Conservation (phyloP, 2,888 invertebrate species). For the Taenaris catops region DNA sequence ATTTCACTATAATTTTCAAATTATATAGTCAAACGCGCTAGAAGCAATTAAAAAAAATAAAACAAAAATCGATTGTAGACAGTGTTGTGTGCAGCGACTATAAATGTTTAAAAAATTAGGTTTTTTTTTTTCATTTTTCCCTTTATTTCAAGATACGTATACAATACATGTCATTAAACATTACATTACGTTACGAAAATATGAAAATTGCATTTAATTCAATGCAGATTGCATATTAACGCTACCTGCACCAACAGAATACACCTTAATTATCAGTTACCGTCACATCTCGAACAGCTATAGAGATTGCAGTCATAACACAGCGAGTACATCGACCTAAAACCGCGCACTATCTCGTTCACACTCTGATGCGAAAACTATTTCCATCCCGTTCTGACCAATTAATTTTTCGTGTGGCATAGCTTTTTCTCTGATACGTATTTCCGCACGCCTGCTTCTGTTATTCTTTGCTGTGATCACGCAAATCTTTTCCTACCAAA, state of each 20-base stretch:
- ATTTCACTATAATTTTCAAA: too few relatives aligned
- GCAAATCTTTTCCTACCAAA: constrained; percentile 24
- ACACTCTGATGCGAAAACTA: constrained; percentile 29
- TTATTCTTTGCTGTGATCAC: constrained; percentile 31
- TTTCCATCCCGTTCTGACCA: constrained; percentile 32
- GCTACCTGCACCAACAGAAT: constrained; percentile 3
- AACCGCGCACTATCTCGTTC: constrained; percentile 30
- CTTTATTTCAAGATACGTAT: too few relatives aligned
- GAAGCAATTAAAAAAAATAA: too few relatives aligned
- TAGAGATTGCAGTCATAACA: constrained; percentile 28
- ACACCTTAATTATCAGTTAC: constrained; percentile 20
- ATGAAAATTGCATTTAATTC: too few relatives aligned
- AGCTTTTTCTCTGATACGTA: constrained; percentile 35
- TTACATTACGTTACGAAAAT: background rate
- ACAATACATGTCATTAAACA: too few relatives aligned
- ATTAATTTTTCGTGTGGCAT: constrained; percentile 34
- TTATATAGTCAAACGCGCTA: too few relatives aligned
- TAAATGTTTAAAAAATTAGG: too few relatives aligned
- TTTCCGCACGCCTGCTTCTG: constrained; percentile 35
- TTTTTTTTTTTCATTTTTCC: too few relatives aligned
- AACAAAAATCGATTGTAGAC: too few relatives aligned
- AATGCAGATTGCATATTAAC: background rate
- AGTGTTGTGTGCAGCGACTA: too few relatives aligned
- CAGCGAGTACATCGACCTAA: constrained; percentile 41
- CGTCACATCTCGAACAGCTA: constrained; percentile 23